Base-by-base conservation (phyloP, 2,113 vertebrate species). In the Nymphicus hollandicus region DNA sequence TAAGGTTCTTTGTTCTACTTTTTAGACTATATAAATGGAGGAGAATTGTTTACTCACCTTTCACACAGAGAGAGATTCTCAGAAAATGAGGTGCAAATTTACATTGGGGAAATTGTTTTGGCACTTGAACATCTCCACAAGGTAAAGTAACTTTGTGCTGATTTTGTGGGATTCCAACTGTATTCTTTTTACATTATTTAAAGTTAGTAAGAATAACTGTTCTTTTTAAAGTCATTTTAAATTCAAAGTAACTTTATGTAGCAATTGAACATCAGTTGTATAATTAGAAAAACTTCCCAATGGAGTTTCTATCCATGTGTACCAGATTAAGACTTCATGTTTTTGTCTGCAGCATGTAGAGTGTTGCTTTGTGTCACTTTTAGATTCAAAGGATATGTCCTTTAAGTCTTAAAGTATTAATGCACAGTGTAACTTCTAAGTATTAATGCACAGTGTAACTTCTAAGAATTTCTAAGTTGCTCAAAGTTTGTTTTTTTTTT, bases 11-110 rank as follows among this genome's bases (percentile, higher is more conserved):
- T 95, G 49, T 97, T 97, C 95, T 97, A 4, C 91, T 97, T 96
- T 97, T 96, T 98, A 99, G 99, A 99, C 98, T 99, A 99, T 95
- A 99, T 99, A 97, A 99, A 99, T 78, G 99, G 99, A 77, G 99
- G 99, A 70, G 99, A 99, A 96, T 98, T 99, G 91, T 99, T 99
- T 98, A 99, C 99, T 86, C 99, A 99, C 95, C 98, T 99, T 98
- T 99, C 99, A 91, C 99, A 99, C 96, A 98, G 99, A 98, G 99
- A 99, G 81, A 98, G 98, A 88, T 99, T 99, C 96, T 99, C 99
- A 96, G 99, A 99, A 96, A 98, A 97, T 44, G 99, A 99, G 93
- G 99, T 99, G 37, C 98, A 98, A 47, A 98, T 99, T 96, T 99
- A 99, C 94, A 99, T 98, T 29, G 99, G 99, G 56, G 99, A 99